Conservation (phyloP, 2,888 invertebrate genomes). For the Crematogaster levior region DNA sequence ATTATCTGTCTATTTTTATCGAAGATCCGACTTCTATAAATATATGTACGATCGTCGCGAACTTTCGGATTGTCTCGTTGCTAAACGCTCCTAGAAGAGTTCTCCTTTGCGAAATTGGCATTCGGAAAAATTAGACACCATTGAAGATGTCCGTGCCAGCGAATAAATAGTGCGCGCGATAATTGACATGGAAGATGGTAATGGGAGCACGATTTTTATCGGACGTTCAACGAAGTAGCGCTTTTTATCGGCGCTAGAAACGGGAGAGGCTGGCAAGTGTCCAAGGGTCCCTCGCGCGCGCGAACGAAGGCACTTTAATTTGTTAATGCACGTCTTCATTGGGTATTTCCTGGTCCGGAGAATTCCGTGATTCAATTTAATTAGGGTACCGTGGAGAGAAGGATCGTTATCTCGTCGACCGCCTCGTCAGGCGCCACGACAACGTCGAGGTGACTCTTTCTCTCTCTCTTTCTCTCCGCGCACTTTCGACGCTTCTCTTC, state of each 20-base stretch:
- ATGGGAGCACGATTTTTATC: slow-evolving; percentile 41
- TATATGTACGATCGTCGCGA: background rate
- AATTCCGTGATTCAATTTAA: slow-evolving; percentile 83
- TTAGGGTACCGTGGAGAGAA: slow-evolving; percentile 77
- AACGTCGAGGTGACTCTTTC: slow-evolving; percentile 17
- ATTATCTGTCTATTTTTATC: background rate
- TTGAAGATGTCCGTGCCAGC: background rate
- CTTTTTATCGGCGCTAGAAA: slow-evolving; percentile 61
- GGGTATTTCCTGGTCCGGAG: slow-evolving; percentile 80
- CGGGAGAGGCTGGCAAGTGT: slow-evolving; percentile 77
- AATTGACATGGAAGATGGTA: slow-evolving; percentile 28
- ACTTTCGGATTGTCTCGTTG: background rate
- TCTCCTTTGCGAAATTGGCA: background rate
- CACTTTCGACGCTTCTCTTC: slow-evolving; percentile 48
- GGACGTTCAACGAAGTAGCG: slow-evolving; percentile 26
- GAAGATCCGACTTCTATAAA: background rate
- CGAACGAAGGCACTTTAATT: slow-evolving; percentile 80
- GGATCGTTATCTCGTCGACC: slow-evolving; percentile 71
- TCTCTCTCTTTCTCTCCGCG: slow-evolving; percentile 11
- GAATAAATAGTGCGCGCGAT: slow-evolving; percentile 35
- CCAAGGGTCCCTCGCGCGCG: slow-evolving; percentile 74
- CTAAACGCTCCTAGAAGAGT: background rate
- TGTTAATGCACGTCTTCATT: slow-evolving; percentile 83
- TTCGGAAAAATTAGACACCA: slow-evolving; percentile 15
- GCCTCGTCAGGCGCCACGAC: slow-evolving; percentile 44